These are phyloP conservation scores for Lipophrys pholis DNA, from an alignment of 2,113 vertebrate species.

Conservation along the genomic window DNA sequence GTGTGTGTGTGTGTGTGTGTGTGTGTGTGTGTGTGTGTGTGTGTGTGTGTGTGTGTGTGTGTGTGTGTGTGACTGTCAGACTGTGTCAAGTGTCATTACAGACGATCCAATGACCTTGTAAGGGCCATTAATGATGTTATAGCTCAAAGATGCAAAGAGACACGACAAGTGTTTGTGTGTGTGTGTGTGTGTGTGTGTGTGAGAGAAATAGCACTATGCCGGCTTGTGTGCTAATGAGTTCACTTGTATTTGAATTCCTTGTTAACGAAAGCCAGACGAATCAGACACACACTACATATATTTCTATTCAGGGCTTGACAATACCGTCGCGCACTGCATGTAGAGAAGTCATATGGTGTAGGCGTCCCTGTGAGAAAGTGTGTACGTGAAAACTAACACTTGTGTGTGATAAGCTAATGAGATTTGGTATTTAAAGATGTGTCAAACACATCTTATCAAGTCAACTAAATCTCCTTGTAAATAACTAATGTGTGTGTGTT, in stretches of 20 bases:
- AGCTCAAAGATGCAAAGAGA: constrained; percentile 20
- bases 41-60: not conserved
- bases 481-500: not conserved
- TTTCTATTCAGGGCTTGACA: constrained; percentile 7
- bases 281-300: not conserved
- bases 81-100: constrained; percentile 10
- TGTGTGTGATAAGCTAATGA: constrained; percentile 30
- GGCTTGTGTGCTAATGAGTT: not conserved
- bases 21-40: constrained; percentile 3
- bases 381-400: constrained; percentile 30
- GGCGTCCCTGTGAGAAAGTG: not conserved
- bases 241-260: constrained; percentile 7
- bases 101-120: constrained; percentile 32
- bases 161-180: not conserved
- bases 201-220: not conserved
- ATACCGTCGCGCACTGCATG: not conserved
- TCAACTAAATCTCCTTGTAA: not conserved
- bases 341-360: not conserved
- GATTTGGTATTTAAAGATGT: constrained; percentile 26
- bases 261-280: not conserved
- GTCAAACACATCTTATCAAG: not conserved
- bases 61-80: not conserved
- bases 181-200: not conserved
- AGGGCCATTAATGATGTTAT: constrained; percentile 22
- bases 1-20: not conserved